Conservation (phyloP, 2,888 invertebrate genomes). For the Epistrophe grossulariae region DNA sequence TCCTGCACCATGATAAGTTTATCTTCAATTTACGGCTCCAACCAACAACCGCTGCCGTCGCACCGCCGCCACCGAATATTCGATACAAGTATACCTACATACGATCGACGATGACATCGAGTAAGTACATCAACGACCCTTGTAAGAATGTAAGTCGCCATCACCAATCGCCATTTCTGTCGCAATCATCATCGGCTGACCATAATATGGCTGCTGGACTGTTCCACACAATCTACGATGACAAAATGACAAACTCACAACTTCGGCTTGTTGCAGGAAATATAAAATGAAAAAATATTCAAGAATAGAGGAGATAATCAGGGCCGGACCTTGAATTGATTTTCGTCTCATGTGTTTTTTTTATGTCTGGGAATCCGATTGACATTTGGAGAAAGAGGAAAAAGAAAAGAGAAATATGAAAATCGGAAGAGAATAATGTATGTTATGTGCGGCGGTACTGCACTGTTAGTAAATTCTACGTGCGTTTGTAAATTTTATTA, state of each 20-base stretch:
- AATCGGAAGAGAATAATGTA: too few species aligned
- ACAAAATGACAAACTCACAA: constrained; percentile 49
- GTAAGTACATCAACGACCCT: constrained; percentile 7
- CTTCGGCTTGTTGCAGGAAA: constrained; percentile 13
- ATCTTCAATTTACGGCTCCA: constrained; percentile 70
- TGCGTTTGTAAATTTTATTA: too few species aligned
- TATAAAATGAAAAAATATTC: constrained; percentile 23
- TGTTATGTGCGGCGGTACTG: too few species aligned
- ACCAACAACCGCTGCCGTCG: neutral
- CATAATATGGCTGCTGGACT: constrained; percentile 18
- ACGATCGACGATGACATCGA: neutral
- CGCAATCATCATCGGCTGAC: constrained; percentile 30
- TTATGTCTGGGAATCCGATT: too few species aligned
- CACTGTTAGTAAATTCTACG: too few species aligned
- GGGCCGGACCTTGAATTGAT: neutral
- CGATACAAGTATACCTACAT: too few species aligned
- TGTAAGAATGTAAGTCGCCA: constrained; percentile 14
- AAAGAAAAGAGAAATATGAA: too few species aligned
- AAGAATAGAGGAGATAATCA: constrained; percentile 11
- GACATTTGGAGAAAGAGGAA: too few species aligned
- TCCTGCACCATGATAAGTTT: constrained; percentile 69
- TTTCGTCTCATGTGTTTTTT: too few species aligned
- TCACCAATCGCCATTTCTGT: constrained; percentile 23
- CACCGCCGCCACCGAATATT: too few species aligned
- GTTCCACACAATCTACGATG: constrained; percentile 27